Evolutionary conservation across 2,888 invertebrate genomes (phyloP), one percentile per base, ranked within the genome.

Genomic region (Empis stercorea): DNA sequence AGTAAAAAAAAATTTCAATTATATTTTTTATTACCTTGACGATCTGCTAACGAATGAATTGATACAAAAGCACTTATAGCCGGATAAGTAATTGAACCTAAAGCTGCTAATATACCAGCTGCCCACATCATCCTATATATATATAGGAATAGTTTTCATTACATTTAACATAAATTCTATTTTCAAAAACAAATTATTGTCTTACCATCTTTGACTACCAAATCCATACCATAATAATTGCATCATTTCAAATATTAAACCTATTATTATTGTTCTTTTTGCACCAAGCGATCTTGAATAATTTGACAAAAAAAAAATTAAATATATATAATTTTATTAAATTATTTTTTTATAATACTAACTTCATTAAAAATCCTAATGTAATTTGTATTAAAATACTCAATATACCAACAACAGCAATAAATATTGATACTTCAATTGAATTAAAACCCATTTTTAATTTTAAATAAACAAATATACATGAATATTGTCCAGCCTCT

Each of bases 51-150:
- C 54, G 96, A 93, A 71, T 96, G 94, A 62, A 95, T 88, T 13
- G 96, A 96, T 47, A 96, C 96, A 71, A 95, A 99, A 34, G 97
- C 92, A 68, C 94, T 94, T 63, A 99, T 97, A 47, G 97, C 95
- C 32, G 99, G 99, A 74, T 99, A 99, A 4, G 96, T 96, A 58
- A 99, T 85, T 55, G 93, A 93, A 52, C 93, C 94, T 57, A 97
- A 79, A 13, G 96, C 92, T 34, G 97, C 97, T 55, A 99, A 74
- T 55, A 94, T 81, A 46, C 99, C 99, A 10, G 97, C 97, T 36
- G 89, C 87, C 99, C 99, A 99, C 93, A 99, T 96, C 87, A 99
- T 94, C 85, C 86, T 84, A 59, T 20, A 55, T 54, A 38, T 45
- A 17, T 23, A 30, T 7, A 23, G 4, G 4, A 34, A 34, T 34